Percentiles rank a stretch among this genome's conserved stretches.
These are phyloP conservation scores for Sceloporus tristichus DNA, from an alignment of 2,113 vertebrate species.

Conservation along the genomic window DNA sequence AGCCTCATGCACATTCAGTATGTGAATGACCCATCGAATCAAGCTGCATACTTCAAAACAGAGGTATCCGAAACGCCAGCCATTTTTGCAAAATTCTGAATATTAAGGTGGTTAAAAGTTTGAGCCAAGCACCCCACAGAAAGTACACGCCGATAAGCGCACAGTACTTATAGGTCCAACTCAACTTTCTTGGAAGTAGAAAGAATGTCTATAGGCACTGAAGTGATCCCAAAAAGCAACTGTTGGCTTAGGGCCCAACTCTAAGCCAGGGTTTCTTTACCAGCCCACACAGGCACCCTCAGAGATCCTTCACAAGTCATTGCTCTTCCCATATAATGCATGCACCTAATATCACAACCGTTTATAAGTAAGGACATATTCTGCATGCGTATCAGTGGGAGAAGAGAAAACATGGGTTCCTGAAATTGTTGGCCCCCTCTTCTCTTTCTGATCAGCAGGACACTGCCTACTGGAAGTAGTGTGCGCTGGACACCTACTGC, in stretches of 20 bases:
- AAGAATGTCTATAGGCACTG: slow-evolving; percentile 35
- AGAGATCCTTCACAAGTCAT: slow-evolving; percentile 48
- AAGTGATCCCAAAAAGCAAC: slow-evolving; percentile 25
- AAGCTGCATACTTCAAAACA: not conserved
- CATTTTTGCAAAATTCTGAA: not conserved
- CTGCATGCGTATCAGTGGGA: slow-evolving; percentile 64
- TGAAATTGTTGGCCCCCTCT: slow-evolving; percentile 41
- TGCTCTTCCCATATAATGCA: slow-evolving; percentile 57
- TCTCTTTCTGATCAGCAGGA: slow-evolving; percentile 17
- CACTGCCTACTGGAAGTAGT: not conserved
- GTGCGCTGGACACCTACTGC: slow-evolving; percentile 28
- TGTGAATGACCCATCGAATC: not conserved
- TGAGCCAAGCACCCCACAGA: not conserved
- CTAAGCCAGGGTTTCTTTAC: slow-evolving; percentile 31
- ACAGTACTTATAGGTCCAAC: not conserved
- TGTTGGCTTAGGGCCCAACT: slow-evolving; percentile 39
- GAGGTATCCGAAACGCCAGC: not conserved
- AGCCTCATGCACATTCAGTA: not conserved
- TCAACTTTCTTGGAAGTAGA: not conserved
- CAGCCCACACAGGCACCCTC: slow-evolving; percentile 51
- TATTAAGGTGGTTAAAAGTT: not conserved
- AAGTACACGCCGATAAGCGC: not conserved
- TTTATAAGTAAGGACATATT: slow-evolving; percentile 63
- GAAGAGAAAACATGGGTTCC: slow-evolving; percentile 46
- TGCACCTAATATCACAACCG: slow-evolving; percentile 48